Evolutionary conservation across 92 coral and sea anemone species (phyloP).

Genomic region (Muricea muricata): DNA sequence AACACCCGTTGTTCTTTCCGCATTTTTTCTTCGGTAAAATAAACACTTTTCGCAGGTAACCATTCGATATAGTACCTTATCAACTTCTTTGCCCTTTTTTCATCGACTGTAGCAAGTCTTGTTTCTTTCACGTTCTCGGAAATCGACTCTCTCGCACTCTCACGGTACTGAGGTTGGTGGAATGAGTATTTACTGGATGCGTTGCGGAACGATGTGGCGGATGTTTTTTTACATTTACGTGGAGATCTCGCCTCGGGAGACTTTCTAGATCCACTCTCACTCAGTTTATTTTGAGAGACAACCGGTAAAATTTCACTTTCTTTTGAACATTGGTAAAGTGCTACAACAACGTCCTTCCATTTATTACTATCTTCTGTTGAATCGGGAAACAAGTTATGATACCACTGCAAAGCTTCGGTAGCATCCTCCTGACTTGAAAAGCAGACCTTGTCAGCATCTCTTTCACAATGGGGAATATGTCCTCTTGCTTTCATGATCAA

Average conservation of each 20-base stretch:
- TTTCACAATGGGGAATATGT: slow-evolving; percentile 51
- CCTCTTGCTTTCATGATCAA: slow-evolving; percentile 68
- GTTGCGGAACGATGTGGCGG: neutral
- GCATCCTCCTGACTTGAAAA: slow-evolving; percentile 67
- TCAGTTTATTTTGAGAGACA: slow-evolving; percentile 46
- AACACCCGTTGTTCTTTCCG: slow-evolving; percentile 71
- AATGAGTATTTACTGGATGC: too few species aligned
- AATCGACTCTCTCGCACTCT: neutral
- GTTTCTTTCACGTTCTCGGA: neutral
- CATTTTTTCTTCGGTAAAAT: slow-evolving; percentile 44
- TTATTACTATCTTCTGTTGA: slow-evolving; percentile 71
- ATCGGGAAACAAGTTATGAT: slow-evolving; percentile 81
- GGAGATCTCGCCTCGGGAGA: neutral
- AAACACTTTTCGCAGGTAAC: slow-evolving; percentile 47
- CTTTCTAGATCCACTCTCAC: neutral
- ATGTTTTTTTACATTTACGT: neutral
- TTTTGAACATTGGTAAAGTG: slow-evolving; percentile 70
- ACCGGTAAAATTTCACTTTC: slow-evolving; percentile 77
- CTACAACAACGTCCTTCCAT: slow-evolving; percentile 77
- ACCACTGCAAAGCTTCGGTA: slow-evolving; percentile 79
- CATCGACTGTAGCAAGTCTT: neutral
- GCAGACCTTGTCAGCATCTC: slow-evolving; percentile 75
- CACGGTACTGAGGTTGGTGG: neutral
- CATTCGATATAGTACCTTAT: neutral
- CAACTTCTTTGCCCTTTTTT: neutral